phyloP scores from a whole-genome alignment of 2,888 invertebrate species.

The Ectemnius lituratus region DNA sequence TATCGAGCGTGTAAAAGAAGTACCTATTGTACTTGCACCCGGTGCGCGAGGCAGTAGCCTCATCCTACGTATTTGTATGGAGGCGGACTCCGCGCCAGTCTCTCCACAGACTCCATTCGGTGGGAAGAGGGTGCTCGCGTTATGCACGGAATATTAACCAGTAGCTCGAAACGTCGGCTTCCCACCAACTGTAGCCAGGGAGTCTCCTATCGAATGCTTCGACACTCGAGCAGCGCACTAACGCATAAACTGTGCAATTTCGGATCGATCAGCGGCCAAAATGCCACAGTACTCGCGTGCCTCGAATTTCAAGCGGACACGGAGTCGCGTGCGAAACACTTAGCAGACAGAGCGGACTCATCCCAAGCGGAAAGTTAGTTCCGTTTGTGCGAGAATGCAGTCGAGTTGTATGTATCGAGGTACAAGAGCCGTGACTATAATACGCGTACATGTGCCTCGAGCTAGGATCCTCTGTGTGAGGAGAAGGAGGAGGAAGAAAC shows the following conservation, averaged over 20 bases:
- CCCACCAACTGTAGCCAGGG: not conserved
- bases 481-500: conserved; percentile 48
- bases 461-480: not conserved
- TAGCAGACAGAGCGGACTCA: no score
- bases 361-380: not conserved
- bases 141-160: not conserved
- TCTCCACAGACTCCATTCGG: not conserved
- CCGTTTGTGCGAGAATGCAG: not conserved
- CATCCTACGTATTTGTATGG: not conserved
- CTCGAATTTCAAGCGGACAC: not conserved
- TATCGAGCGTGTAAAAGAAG: no score
- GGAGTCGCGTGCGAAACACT: conserved; percentile 1
- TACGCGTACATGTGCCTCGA: not conserved
- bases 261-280: conserved; percentile 5
- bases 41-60: no score
- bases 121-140: not conserved
- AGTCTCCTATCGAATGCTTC: not conserved
- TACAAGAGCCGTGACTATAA: not conserved
- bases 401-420: not conserved
- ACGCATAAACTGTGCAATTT: conserved; percentile 3
- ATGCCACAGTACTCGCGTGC: not conserved
- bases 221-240: conserved; percentile 9
- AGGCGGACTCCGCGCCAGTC: not conserved
- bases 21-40: no score
- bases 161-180: not conserved